Conservation (phyloP, 35 echinoderm and acorn worm species). For the Chiridota heheva region DNA sequence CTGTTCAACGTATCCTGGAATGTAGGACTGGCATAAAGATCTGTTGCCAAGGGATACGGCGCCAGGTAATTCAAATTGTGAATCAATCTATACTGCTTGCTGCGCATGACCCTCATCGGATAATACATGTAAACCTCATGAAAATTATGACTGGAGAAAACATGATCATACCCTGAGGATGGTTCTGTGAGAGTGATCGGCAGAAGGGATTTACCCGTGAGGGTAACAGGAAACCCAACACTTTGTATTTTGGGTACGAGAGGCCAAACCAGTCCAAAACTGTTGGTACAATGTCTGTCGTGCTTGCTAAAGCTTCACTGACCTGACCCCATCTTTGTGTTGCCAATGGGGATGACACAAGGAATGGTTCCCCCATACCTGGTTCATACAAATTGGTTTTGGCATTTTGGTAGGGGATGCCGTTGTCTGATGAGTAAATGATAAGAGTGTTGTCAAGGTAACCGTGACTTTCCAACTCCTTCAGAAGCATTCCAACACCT, state of each 20-base stretch:
- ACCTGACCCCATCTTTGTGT: conserved; percentile 80
- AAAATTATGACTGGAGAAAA: conserved; percentile 93
- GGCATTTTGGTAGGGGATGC: conserved; percentile 95
- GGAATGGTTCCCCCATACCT: conserved; percentile 96
- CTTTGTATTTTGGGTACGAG: conserved; percentile 47
- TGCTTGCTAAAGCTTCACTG: conserved; percentile 79
- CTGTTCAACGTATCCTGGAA: conserved; percentile 87
- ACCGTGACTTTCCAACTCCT: conserved; percentile 68
- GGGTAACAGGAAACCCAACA: conserved; percentile 33
- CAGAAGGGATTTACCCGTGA: conserved; percentile 80
- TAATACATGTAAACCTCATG: conserved; percentile 98
- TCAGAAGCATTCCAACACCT: conserved; percentile 89
- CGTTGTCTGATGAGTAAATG: conserved; percentile 89
- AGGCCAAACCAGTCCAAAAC: conserved; percentile 90
- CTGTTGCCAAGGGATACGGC: conserved; percentile 87
- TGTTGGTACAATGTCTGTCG: conserved; percentile 87
- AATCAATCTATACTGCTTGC: conserved; percentile 72
- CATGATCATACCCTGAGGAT: conserved; percentile 60
- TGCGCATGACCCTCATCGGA: conserved; percentile 88
- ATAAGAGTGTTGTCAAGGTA: conserved; percentile 89
- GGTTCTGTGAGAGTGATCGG: conserved; percentile 56
- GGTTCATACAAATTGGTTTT: conserved; percentile 97
- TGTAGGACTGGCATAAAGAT: conserved; percentile 70
- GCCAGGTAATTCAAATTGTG: conserved; percentile 90
- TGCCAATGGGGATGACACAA: conserved; percentile 72